Conservation (phyloP, 2,888 invertebrate species). For the Drosophila macrothrix region DNA sequence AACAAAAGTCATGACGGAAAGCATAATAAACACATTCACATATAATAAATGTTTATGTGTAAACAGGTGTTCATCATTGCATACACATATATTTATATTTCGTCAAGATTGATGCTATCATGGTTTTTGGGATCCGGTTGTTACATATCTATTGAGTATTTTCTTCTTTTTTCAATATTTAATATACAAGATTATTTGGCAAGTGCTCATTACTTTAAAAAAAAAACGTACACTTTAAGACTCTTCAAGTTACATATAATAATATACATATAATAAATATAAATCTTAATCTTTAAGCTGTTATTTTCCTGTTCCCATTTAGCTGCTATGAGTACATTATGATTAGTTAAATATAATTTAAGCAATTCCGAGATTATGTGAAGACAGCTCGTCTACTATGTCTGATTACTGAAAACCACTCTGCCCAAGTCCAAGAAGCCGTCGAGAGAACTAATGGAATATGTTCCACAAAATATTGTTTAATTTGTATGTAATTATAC, state of each 20-base stretch:
- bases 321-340: neutral
- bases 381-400: neutral
- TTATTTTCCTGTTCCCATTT: neutral
- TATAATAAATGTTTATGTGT: neutral
- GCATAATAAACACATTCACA: neutral
- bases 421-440: neutral
- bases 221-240: neutral
- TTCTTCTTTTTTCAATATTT: neutral
- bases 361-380: neutral
- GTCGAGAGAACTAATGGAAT: neutral
- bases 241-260: neutral
- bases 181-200: neutral
- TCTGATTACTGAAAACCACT: neutral
- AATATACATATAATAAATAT: too few relatives aligned
- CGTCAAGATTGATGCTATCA: neutral
- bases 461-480: neutral
- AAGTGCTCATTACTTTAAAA: neutral
- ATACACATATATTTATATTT: neutral
- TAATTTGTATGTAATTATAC: neutral
- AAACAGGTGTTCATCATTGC: neutral
- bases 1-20: neutral
- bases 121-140: neutral
- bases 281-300: neutral
- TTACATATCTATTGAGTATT: neutral
- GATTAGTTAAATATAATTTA: neutral